Base-by-base conservation (phyloP, 2,888 invertebrate genomes). In the Heteromurus nitidus region DNA sequence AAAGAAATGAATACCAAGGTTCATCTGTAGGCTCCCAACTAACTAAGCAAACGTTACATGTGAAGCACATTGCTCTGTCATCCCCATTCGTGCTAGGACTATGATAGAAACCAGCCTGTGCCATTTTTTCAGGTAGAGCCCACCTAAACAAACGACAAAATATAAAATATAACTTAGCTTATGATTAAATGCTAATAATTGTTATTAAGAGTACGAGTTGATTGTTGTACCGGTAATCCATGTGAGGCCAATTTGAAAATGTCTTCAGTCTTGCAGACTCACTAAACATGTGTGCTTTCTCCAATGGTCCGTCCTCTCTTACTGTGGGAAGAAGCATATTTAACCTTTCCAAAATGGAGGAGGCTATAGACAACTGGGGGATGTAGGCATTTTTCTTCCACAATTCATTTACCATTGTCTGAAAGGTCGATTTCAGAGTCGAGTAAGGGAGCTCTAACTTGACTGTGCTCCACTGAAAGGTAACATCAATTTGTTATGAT, bases 21-120 rank as follows among this genome's bases (percentile, higher is more conserved):
- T 98, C 97, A 90, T 98, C 97, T 0, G 96, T 95, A 88, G 96
- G 95, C 90, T 98, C 98, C 98, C 98, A 98, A 90, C 95, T 96
- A 5, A 98, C 97, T 26, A 98, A 92, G 89, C 97, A 98, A 11
- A 97, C 96, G 88, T 94, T 95, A 89, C 98, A 98, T 0, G 96
- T 96, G 90, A 98, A 98, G 89, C 98, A 98, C 95, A 97, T 95
- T 7, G 97, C 97, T 84, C 97, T 92, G 90, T 98, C 98, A 89
- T 97, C 96, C 2, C 96, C 96, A 30, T 94, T 93, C 2, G 93
- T 92, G 73, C 95, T 95, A 0, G 97, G 97, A 89, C 97, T 96
- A 90, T 97, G 96, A 90, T 96, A 98, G 90, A 98, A 98, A 18
- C 98, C 98, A 1, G 97, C 97, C 89, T 97, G 96, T 3, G 97